Base-by-base conservation (phyloP, 2,797 vertebrate genomes). In the Cynodonichthys magdalenae region DNA sequence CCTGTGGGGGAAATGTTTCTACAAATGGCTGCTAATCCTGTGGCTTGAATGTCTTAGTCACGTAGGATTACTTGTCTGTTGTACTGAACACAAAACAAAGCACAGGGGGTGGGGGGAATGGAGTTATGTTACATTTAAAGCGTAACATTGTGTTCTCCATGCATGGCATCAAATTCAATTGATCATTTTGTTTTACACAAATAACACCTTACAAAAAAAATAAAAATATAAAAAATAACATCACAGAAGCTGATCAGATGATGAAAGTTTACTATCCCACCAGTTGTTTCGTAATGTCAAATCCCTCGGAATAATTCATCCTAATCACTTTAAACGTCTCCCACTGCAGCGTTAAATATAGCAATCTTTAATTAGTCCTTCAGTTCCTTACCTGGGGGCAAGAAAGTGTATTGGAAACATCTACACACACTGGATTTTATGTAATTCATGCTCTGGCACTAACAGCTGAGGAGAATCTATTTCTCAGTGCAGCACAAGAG, bases 321-420 rank as follows among this genome's bases (percentile, higher is more conserved):
- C 20, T 15, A 52, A 45, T 7, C 48, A 42, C 60, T 53, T 80
- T 44, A 19, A 71, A 75, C 59, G 51, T 71, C 72, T 61, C 56
- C 46, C 49, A 50, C 62, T 60, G 60, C 53, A 42, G 54, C n/a
- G 53, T 75, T 86, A 77, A 77, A 77, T 79, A 77, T 73, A 81
- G 66, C 47, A 34, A 56, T 63, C 70, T 69, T 83, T 77, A 75
- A 79, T 77, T 70, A 77, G 69, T 77, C 45, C 69, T 58, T 70
- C 59, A 66, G 46, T 62, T 71, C 65, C 60, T 74, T 67, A 56
- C 71, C 53, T 54, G 19, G 70, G 73, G 79, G 69, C 36, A 12
- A 47, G 36, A 71, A 78, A 66, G n/a, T 19, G 45, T 47, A 56
- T 49, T 55, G 46, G 65, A 63, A 49, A 59, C 48, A 64, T 36